Percentiles rank a stretch among this genome's conserved stretches.
These are phyloP conservation scores for Neopipo cinnamomea DNA, from an alignment of 2,113 vertebrate genomes.

Conservation along the genomic window DNA sequence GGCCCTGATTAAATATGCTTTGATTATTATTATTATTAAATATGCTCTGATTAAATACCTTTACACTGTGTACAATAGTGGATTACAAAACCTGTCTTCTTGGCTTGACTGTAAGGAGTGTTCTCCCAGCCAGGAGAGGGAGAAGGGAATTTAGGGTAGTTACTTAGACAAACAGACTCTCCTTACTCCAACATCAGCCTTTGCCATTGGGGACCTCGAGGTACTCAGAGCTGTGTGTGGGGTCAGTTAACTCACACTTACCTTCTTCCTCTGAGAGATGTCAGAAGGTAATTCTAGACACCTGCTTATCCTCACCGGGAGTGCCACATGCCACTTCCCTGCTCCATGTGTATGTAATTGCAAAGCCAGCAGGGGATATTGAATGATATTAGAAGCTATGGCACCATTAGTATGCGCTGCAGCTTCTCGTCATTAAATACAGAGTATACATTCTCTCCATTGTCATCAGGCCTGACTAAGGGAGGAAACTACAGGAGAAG, in stretches of 20 bases:
- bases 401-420: constrained; percentile 57
- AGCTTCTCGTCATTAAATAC: constrained; percentile 46
- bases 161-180: not conserved
- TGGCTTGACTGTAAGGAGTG: not conserved
- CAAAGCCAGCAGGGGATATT: constrained; percentile 64
- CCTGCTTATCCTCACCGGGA: constrained; percentile 59
- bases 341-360: constrained; percentile 57
- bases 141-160: not conserved
- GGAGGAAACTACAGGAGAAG: not conserved
- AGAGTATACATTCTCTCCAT: not conserved
- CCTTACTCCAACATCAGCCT: not conserved
- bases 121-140: not conserved
- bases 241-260: constrained; percentile 49
- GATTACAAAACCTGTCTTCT: not conserved
- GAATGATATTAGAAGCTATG: constrained; percentile 62
- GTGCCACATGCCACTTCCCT: constrained; percentile 59
- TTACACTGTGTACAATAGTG: accelerated
- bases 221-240: constrained; percentile 1
- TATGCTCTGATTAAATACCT: not conserved
- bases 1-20: not conserved
- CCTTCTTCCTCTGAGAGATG: constrained; percentile 44
- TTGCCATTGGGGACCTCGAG: not conserved
- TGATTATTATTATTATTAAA: not conserved
- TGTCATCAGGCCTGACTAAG: constrained; percentile 21
- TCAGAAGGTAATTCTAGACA: constrained; percentile 66